Evolutionary conservation across 2,797 vertebrate species (phyloP), one percentile per base, ranked within the genome.

Genomic region (Muscicapa comitata): DNA sequence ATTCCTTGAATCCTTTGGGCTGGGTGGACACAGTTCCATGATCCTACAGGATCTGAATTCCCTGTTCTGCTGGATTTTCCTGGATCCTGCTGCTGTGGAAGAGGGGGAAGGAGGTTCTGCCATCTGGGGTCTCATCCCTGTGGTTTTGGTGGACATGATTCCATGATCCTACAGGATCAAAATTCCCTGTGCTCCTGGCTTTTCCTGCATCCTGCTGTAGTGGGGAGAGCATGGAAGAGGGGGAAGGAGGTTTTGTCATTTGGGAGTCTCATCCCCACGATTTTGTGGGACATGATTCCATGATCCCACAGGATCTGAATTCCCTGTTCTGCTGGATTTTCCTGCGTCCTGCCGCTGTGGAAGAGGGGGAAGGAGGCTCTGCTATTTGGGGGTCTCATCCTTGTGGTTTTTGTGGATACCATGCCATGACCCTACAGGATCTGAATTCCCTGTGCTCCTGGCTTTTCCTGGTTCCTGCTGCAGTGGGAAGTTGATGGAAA

Each of bases 71-170:
- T 4, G n/a, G 18, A 1, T 35, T 29, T 37, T 25, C 42, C 42
- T 23, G n/a, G 15, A 73, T 37, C n/a, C 38, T 1, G 2, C 31
- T 23, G 25, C 6, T 8, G 15, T 3, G 40, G 51, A 43, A 6
- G 4, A 45, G 4, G 14, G 14, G 13, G 1, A 43, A 17, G 31
- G 31, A 16, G 1, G 1, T 4, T 16, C 17, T 54, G 51, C 10
- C 17, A 7, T 55, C 26, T 6, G 16, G n/a, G 12, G 1, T 7
- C 19, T 19, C 38, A 54, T 55, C 13, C 10, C 14, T 6, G 11
- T 29, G 40, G 4, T 35, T 45, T 45, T 55, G 5, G 3, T 3
- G 67, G 50, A 54, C 0, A 53, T 0, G 0, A 42, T 53, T 54
- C 50, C 50, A 71, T 25, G 6, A 26, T 11, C 50, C 31, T 9